phyloP scores from a whole-genome alignment of 2,113 vertebrate genomes.

The Crocuta crocuta region DNA sequence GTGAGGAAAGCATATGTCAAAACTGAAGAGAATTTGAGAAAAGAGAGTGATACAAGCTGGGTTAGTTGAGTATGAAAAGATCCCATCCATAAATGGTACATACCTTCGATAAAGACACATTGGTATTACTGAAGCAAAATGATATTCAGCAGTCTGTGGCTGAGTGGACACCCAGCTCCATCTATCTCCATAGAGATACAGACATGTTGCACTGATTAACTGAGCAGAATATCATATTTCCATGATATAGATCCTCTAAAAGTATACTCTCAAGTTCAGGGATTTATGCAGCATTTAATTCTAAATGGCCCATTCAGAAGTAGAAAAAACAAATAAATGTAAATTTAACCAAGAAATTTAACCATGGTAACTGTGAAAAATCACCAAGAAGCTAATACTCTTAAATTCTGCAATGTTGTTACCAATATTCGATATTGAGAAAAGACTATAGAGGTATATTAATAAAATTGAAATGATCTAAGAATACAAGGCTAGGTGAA shows the following conservation, averaged over 20 bases:
- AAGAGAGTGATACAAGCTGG: neutral
- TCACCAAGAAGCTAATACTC: neutral
- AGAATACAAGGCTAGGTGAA: neutral
- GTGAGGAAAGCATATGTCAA: neutral
- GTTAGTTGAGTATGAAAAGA: neutral
- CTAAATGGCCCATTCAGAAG: slow-evolving; percentile 59
- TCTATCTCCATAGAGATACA: neutral
- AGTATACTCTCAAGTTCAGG: slow-evolving; percentile 51
- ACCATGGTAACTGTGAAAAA: slow-evolving; percentile 53
- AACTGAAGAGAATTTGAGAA: neutral
- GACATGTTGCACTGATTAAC: neutral
- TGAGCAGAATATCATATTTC: slow-evolving; percentile 12
- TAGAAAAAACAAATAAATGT: slow-evolving; percentile 65
- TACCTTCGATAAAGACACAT: neutral
- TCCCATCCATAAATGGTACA: neutral
- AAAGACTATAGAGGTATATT: neutral
- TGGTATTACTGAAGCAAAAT: neutral
- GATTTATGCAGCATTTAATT: slow-evolving; percentile 70
- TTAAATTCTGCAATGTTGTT: neutral
- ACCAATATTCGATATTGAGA: neutral
- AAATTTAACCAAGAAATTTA: slow-evolving; percentile 65
- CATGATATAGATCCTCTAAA: slow-evolving; percentile 51
- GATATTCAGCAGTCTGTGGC: neutral
- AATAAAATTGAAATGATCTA: neutral
- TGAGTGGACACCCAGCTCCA: neutral